A percentile compares a stretch with the other conserved stretches of the same genome.
These are phyloP conservation scores for Serinus canaria DNA, from an alignment of 2,113 vertebrate species.

Conservation along the genomic window DNA sequence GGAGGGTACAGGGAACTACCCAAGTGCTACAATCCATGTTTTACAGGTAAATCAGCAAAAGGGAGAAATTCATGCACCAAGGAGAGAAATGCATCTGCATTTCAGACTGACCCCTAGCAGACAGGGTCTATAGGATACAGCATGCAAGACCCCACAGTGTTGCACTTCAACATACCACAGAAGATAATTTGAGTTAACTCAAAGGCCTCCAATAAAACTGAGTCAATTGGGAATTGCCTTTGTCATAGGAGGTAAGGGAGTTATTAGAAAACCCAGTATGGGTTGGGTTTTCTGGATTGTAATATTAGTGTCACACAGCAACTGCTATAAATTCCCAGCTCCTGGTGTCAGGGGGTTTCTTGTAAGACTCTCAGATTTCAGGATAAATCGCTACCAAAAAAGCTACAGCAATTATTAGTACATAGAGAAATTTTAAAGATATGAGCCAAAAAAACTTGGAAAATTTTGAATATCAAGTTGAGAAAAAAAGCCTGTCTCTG, in stretches of 20 bases:
- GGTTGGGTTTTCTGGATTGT: background rate
- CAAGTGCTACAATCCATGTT: background rate
- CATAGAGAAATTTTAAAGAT: background rate
- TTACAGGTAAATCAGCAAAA: background rate
- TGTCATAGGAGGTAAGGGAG: background rate
- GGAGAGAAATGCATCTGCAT: background rate
- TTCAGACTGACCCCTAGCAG: background rate
- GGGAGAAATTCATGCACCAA: background rate
- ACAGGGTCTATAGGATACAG: background rate
- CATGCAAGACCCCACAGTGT: background rate
- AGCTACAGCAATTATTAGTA: background rate
- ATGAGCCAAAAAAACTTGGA: background rate
- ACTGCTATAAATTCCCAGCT: background rate
- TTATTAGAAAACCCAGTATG: background rate
- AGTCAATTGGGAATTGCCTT: background rate
- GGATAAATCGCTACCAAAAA: background rate
- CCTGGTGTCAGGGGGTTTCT: background rate
- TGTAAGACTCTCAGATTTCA: background rate
- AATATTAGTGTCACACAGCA: background rate
- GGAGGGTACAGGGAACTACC: background rate
- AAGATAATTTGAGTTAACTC: background rate
- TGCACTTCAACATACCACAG: background rate
- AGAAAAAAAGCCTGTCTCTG: background rate
- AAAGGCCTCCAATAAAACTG: background rate
- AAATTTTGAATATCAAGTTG: background rate